Evolutionary conservation across 2,797 vertebrate genomes (phyloP).

Genomic region (Pantherophis vulpinus): DNA sequence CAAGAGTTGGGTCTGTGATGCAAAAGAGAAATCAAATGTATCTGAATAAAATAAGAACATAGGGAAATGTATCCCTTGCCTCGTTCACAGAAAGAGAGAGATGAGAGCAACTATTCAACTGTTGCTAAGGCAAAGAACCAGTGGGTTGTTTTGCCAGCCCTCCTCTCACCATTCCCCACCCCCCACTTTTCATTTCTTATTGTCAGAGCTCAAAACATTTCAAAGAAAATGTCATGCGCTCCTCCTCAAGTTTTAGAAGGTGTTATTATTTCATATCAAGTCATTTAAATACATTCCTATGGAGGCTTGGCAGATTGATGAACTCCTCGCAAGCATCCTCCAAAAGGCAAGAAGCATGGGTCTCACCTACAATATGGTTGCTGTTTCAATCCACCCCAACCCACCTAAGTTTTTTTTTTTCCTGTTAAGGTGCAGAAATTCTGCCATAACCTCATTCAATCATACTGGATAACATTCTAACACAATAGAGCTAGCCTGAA

Average conservation of each 20-base stretch:
- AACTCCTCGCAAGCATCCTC: neutral
- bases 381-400: neutral
- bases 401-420: neutral
- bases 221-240: slow-evolving; percentile 41
- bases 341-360: neutral
- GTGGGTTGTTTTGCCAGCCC: slow-evolving; percentile 40
- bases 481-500: neutral
- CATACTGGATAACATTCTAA: neutral
- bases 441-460: slow-evolving; percentile 4
- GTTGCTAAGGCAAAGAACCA: slow-evolving; percentile 59
- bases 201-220: slow-evolving; percentile 48
- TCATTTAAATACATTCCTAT: neutral
- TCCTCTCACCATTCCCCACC: slow-evolving; percentile 48
- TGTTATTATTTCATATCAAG: neutral
- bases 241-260: neutral
- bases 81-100: slow-evolving; percentile 7
- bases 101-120: slow-evolving; percentile 49
- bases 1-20: slow-evolving; percentile 14
- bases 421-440: neutral
- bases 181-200: slow-evolving; percentile 13
- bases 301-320: neutral
- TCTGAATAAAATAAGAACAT: slow-evolving; percentile 4
- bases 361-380: neutral
- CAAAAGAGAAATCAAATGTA: neutral
- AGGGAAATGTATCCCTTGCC: neutral